These are phyloP conservation scores for Crypturellus undulatus DNA, from an alignment of 2,113 vertebrate species.

Conservation along the genomic window DNA sequence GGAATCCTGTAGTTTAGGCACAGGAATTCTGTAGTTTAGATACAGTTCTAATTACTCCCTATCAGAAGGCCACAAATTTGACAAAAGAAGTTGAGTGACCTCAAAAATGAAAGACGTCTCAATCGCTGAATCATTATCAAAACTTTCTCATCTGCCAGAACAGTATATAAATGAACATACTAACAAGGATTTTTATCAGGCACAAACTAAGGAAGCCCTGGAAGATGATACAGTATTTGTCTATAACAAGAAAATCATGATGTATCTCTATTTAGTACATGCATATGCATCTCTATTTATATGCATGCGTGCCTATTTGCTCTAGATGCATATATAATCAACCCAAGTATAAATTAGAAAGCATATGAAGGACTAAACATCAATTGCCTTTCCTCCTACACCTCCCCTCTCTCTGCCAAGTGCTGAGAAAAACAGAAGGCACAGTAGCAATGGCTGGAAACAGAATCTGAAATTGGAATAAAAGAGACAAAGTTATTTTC, in stretches of 20 bases:
- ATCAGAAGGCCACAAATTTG: background rate
- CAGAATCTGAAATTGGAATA: background rate
- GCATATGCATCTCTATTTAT: constrained; percentile 15
- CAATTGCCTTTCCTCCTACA: constrained; percentile 64
- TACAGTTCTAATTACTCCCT: constrained; percentile 24
- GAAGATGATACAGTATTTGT: background rate
- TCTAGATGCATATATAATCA: constrained; percentile 68
- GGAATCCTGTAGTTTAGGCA: background rate
- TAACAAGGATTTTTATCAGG: background rate
- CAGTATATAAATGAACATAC: background rate
- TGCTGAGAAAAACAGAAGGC: constrained; percentile 50
- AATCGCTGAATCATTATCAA: background rate
- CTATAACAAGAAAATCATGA: background rate
- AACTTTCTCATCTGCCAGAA: background rate
- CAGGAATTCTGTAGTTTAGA: background rate
- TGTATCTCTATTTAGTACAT: constrained; percentile 30
- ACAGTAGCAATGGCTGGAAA: background rate
- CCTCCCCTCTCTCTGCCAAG: constrained; percentile 34
- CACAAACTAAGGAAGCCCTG: fast-evolving
- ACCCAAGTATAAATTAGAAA: constrained; percentile 42
- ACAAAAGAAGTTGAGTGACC: background rate
- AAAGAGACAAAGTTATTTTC: background rate
- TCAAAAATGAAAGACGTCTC: constrained; percentile 2
- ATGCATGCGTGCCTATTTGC: constrained; percentile 21
- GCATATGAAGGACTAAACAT: constrained; percentile 58